phyloP scores from a whole-genome alignment of 2,113 vertebrate species.

The Rhea pennata region DNA sequence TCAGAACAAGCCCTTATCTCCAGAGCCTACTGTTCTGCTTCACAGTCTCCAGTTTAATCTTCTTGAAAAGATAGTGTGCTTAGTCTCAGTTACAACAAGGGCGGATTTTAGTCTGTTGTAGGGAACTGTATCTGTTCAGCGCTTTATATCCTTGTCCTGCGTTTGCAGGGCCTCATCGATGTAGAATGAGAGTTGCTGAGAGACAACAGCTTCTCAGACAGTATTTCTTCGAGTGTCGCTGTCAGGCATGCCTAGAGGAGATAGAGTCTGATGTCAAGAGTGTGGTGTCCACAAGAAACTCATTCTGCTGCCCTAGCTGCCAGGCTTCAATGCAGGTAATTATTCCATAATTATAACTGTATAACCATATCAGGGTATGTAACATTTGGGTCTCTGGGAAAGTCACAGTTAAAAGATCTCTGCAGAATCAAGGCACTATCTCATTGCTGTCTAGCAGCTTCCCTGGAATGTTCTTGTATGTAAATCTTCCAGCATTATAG shows the following conservation, averaged over 20 bases:
- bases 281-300: background rate
- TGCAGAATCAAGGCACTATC: background rate
- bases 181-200: constrained; percentile 80
- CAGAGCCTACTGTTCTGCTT: background rate
- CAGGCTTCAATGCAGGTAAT: constrained; percentile 71
- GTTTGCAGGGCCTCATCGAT: constrained; percentile 85
- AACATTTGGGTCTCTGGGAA: background rate
- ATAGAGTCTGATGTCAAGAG: background rate
- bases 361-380: background rate
- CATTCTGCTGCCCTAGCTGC: constrained; percentile 82
- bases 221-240: constrained; percentile 91
- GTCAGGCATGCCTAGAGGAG: constrained; percentile 80
- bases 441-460: background rate
- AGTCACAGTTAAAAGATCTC: background rate
- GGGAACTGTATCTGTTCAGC: background rate
- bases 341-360: background rate
- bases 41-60: background rate
- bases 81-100: background rate
- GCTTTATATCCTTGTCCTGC: background rate
- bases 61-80: background rate
- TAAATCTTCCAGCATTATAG: background rate
- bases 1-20: background rate
- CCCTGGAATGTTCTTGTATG: background rate
- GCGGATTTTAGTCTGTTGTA: background rate
- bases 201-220: constrained; percentile 86